Evolutionary conservation across 2,888 invertebrate species (phyloP), one percentile per base, ranked within the genome.

Genomic region (Crossocerus cetratus): DNA sequence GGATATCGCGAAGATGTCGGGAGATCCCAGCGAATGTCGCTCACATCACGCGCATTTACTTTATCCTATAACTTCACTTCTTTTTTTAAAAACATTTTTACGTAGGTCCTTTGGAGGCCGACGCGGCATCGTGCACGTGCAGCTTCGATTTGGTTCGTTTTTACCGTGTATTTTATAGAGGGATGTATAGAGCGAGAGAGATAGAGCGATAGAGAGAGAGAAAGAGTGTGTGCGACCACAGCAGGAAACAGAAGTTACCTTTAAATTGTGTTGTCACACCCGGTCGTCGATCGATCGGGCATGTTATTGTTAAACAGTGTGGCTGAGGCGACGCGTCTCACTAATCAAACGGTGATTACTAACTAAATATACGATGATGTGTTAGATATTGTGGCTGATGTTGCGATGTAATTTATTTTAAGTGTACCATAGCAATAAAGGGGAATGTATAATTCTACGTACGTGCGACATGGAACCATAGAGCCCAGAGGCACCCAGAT

Each of bases 371-470:
- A 81, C 70, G 65, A 72, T 73, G 75, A 78, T 80, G 81, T 78
- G 66, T 80, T 78, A 77, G 79, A 72, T 80, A 80, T 74, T 74
- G 80, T 82, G 83, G 76, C 85, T 72, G 72, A 78, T 83, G 84
- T 87, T 87, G 83, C 73, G 77, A 83, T 84, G 83, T 86, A 86
- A 87, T 87, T 87, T 85, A 87, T 86, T 86, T 83, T 83, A 85
- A 87, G 77, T 87, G 84, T 87, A 86, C 78, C 65, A 83, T 86
- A 86, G 84, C 86, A 86, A 86, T 86, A 85, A 85, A 85, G 73
- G 49, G 71, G 49, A 71, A 73, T 78, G 49, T 49, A 32, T 32
- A 3, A 32, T 32, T 32, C 32, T 32, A 32, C 32, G 11, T 2
- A 11, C 11, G 32, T 11, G 32, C 5, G 2, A 23, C 32, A 32